Percentiles rank a stretch among this genome's conserved stretches.
Conservation (phyloP, 2,113 vertebrate species). For the Romanogobio albipinnatus region DNA sequence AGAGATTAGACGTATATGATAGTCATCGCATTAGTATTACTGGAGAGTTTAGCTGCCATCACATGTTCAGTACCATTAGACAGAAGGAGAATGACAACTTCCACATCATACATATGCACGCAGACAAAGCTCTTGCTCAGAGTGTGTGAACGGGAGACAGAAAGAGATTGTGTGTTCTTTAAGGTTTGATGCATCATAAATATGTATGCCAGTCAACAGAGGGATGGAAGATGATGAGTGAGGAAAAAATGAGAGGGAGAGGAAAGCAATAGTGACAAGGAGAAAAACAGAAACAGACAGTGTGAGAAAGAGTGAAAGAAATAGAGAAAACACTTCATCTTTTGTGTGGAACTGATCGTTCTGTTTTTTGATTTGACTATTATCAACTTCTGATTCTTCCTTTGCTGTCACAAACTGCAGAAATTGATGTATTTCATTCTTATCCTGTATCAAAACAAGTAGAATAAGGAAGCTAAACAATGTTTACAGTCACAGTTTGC, state of each 20-base stretch:
- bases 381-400: constrained; percentile 52
- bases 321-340: constrained; percentile 31
- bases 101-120: not conserved
- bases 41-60: not conserved
- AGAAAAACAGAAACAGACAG: constrained; percentile 31
- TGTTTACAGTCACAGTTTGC: not conserved
- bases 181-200: constrained; percentile 43
- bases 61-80: not conserved
- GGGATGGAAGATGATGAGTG: constrained; percentile 34
- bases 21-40: not conserved
- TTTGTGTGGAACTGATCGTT: constrained; percentile 59
- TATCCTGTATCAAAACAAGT: constrained; percentile 47
- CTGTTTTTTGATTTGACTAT: constrained; percentile 38
- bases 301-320: constrained; percentile 44
- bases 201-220: constrained; percentile 51
- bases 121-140: not conserved
- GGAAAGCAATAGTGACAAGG: constrained; percentile 15
- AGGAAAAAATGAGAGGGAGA: constrained; percentile 26
- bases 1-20: not conserved
- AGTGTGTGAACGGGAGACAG: not conserved
- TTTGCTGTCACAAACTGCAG: constrained; percentile 59
- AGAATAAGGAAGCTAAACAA: constrained; percentile 4
- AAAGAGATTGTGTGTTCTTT: constrained; percentile 7
- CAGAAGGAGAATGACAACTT: not conserved
- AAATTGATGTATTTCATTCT: constrained; percentile 69